phyloP scores from a whole-genome alignment of 2,888 invertebrate genomes.

The Sabatieria punctata region DNA sequence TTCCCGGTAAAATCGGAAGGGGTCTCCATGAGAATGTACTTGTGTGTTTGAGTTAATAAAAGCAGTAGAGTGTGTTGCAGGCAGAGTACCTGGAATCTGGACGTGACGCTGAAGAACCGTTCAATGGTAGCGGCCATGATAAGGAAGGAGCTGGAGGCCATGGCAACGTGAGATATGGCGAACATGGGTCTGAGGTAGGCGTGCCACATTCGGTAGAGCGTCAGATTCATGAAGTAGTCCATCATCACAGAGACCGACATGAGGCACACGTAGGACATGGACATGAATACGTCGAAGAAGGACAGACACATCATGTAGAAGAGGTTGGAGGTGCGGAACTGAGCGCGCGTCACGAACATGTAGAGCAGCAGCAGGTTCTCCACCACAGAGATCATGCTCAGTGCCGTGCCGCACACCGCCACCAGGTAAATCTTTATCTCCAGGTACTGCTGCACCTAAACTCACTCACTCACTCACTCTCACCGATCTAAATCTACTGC shows the following conservation, averaged over 20 bases:
- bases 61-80: too few relatives aligned
- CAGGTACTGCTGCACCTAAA: too few relatives aligned
- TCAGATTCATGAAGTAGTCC: background rate
- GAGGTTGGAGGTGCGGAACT: background rate
- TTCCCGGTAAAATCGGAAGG: too few relatives aligned
- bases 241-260: background rate
- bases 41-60: too few relatives aligned
- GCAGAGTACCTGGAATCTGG: background rate
- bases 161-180: constrained; percentile 1
- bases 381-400: too few relatives aligned
- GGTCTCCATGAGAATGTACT: too few relatives aligned
- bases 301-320: constrained; percentile 5
- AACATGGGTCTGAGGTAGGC: background rate
- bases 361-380: too few relatives aligned
- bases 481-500: too few relatives aligned
- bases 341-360: too few relatives aligned
- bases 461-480: too few relatives aligned
- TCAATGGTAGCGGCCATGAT: constrained; percentile 3
- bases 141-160: background rate
- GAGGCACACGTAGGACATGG: background rate
- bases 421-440: too few relatives aligned
- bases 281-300: constrained; percentile 3
- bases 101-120: background rate
- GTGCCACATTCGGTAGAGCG: background rate
- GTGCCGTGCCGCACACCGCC: too few relatives aligned